Conservation (phyloP, 2,888 invertebrate species). For the Fragum sueziense region DNA sequence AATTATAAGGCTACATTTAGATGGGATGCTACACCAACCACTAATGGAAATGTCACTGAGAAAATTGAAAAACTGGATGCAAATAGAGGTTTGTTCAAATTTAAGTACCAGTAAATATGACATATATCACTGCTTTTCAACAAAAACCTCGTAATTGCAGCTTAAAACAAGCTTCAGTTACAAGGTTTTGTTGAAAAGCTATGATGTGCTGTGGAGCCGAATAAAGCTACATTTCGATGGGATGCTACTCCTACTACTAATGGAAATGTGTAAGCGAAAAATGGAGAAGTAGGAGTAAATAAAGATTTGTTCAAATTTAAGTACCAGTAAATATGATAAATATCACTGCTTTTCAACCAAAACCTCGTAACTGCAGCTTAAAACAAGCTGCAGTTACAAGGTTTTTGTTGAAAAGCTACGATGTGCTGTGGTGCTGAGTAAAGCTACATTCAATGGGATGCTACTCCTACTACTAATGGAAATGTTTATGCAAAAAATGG, state of each 20-base stretch:
- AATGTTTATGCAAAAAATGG: constrained; percentile 28
- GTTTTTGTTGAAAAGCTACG: too few relatives aligned
- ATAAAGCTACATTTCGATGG: constrained; percentile 84
- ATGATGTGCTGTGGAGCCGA: constrained; percentile 83
- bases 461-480: constrained; percentile 11
- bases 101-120: too few relatives aligned
- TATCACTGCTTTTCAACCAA: too few relatives aligned
- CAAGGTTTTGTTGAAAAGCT: too few relatives aligned
- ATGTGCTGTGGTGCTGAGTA: constrained; percentile 83
- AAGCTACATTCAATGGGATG: constrained; percentile 84
- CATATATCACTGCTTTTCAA: too few relatives aligned
- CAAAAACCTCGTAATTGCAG: too few relatives aligned
- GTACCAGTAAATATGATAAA: too few relatives aligned
- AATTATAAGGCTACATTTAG: constrained; percentile 84
- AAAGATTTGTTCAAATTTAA: too few relatives aligned
- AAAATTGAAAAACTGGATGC: neutral
- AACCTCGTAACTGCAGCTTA: too few relatives aligned
- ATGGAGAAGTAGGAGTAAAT: neutral
- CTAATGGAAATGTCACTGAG: constrained; percentile 36
- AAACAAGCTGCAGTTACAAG: too few relatives aligned
- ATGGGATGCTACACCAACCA: constrained; percentile 78
- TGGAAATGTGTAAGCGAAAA: constrained; percentile 39
- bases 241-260: constrained; percentile 55
- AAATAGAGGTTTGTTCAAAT: neutral
- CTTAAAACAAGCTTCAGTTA: too few relatives aligned